Conservation (phyloP, 2,797 vertebrate genomes). For the Lagodon rhomboides region DNA sequence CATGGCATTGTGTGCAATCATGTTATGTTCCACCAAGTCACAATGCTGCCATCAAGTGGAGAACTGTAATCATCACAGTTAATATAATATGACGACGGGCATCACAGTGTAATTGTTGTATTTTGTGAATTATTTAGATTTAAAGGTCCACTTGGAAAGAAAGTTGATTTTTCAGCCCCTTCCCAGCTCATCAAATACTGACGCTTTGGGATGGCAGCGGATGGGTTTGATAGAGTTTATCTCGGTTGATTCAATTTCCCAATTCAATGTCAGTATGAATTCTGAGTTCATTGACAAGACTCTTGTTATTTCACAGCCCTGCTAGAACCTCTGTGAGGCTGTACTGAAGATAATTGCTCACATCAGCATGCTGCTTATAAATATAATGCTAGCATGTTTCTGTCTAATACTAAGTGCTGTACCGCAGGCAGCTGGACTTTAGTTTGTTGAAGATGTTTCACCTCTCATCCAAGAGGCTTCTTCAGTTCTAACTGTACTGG, state of each 20-base stretch:
- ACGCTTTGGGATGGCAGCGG: too few species aligned
- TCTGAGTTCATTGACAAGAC: neutral
- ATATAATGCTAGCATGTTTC: neutral
- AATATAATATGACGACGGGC: neutral
- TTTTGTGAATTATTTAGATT: neutral
- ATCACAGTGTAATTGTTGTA: neutral
- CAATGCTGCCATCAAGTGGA: conserved; percentile 78
- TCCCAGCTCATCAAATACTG: too few species aligned
- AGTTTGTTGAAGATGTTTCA: too few species aligned
- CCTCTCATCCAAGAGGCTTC: too few species aligned
- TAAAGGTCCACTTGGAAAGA: too few species aligned
- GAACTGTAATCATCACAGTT: conserved; percentile 32
- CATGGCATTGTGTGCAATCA: neutral
- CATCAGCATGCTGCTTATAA: neutral
- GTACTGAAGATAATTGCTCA: neutral
- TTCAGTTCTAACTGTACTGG: too few species aligned
- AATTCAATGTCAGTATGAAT: neutral
- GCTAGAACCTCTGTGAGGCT: neutral
- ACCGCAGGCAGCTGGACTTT: too few species aligned
- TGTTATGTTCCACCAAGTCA: conserved; percentile 20
- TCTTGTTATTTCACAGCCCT: neutral
- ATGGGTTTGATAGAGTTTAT: too few species aligned
- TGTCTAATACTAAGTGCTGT: too few species aligned
- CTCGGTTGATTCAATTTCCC: neutral
- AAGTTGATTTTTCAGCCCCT: too few species aligned